Conservation (phyloP, 2,113 vertebrate genomes). For the Rattus rattus region DNA sequence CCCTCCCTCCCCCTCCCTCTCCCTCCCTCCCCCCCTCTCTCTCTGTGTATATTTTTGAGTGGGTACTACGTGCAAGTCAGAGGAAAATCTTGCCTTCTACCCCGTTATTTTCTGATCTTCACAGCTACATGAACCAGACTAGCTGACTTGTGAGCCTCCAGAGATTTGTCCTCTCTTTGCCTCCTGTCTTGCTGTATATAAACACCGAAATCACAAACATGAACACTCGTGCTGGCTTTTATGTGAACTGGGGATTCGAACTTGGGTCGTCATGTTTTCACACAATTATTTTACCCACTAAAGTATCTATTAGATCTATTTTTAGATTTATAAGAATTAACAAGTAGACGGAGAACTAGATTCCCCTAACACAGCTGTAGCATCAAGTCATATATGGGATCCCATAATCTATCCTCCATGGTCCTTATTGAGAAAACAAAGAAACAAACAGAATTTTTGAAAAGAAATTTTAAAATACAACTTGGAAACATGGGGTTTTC, state of each 20-base stretch:
- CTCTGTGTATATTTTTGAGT: no score
- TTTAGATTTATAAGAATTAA: neutral
- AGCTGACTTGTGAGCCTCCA: neutral
- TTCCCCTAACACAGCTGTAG: fast-evolving
- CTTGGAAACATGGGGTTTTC: neutral
- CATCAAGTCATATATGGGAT: neutral
- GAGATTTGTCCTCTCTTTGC: neutral
- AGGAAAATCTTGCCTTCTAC: fast-evolving
- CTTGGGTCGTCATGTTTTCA: neutral
- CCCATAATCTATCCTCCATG: neutral
- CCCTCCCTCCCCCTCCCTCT: no score
- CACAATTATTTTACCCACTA: neutral
- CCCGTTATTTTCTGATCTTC: neutral
- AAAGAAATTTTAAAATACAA: neutral
- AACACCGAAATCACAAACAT: no score
- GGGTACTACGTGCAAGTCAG: neutral
- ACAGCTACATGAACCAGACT: neutral
- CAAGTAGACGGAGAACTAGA: neutral
- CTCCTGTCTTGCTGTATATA: neutral
- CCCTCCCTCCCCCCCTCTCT: no score
- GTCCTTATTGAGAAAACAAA: neutral
- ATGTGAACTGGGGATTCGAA: no score
- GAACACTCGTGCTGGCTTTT: neutral
- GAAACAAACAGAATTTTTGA: neutral
- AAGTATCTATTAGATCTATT: neutral